Conservation (phyloP, 2,113 vertebrate species). For the Scophthalmus maximus region DNA sequence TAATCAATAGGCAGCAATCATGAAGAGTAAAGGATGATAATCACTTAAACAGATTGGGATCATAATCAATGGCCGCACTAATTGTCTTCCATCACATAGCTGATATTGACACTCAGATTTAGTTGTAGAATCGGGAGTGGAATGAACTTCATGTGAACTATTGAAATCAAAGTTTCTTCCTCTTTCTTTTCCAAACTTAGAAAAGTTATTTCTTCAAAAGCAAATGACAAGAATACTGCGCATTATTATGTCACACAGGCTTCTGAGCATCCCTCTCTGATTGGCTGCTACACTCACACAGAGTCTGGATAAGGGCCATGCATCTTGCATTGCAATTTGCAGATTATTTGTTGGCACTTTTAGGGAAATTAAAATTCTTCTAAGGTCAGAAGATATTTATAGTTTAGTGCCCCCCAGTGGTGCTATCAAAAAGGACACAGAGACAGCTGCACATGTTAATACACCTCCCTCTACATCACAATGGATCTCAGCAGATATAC, state of each 20-base stretch:
- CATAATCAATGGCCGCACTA: constrained; percentile 57
- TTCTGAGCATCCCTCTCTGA: neutral
- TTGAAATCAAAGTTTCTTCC: too few species aligned
- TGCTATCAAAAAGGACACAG: too few species aligned
- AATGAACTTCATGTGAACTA: neutral
- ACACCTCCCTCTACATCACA: too few species aligned
- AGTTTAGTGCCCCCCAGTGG: neutral
- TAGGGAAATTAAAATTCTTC: neutral
- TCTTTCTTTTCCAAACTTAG: too few species aligned
- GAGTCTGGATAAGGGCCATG: neutral
- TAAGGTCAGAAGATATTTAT: neutral
- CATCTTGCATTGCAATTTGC: too few species aligned
- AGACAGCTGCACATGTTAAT: neutral
- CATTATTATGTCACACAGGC: neutral
- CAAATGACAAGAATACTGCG: neutral
- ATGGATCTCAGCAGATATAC: too few species aligned
- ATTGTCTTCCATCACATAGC: constrained; percentile 51
- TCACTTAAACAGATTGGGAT: constrained; percentile 63
- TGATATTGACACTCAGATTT: constrained; percentile 10
- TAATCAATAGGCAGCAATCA: constrained; percentile 67
- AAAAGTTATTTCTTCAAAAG: neutral
- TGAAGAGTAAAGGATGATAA: constrained; percentile 58
- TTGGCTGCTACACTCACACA: neutral
- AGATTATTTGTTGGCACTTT: neutral
- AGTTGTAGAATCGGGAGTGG: neutral